Base-by-base conservation (phyloP, 2,888 invertebrate genomes). In the Synanthedon myopaeformis region DNA sequence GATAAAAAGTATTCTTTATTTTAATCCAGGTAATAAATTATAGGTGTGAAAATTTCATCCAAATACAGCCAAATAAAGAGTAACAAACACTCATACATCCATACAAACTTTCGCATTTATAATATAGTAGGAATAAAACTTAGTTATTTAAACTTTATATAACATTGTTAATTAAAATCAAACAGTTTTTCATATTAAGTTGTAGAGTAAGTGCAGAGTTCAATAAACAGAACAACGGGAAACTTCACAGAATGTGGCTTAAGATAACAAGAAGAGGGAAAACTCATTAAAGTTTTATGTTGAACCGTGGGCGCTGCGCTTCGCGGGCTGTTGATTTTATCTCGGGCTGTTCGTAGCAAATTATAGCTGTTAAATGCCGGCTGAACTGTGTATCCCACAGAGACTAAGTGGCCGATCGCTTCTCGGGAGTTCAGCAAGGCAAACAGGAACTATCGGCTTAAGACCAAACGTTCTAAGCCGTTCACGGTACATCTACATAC, bases 271-370 rank as follows among this genome's bases (percentile, higher is more conserved):
- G 74, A 73, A 66, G 75, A 74, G 73, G 72, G 68, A 64, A 81
- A 82, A 82, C 79, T 84, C 82, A 82, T 85, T 82, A 77, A 85
- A 84, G 77, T 84, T 84, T 82, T 80, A 81, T 78, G 78, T 74
- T 79, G 69, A 63, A 64, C 62, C 61, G 60, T 63, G 57, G 59
- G 66, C 64, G 61, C 59, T 62, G 59, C 64, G 23, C 49, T 65
- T 52, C 60, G 65, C 63, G 58, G 64, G 68, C 64, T 66, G 74
- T 74, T 76, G 76, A 76, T 79, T 72, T 74, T 77, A 74, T 72
- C 66, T 63, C 55, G 58, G 66, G 64, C 61, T 70, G 66, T 66
- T 63, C 58, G 58, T 64, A 65, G 60, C 70, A 70, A 74, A 74
- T 75, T 72, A 74, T 67, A 65, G 61, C 70, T 59, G 58, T 58